Evolutionary conservation across 2,113 vertebrate genomes (phyloP).

Genomic region (Galemys pyrenaicus): DNA sequence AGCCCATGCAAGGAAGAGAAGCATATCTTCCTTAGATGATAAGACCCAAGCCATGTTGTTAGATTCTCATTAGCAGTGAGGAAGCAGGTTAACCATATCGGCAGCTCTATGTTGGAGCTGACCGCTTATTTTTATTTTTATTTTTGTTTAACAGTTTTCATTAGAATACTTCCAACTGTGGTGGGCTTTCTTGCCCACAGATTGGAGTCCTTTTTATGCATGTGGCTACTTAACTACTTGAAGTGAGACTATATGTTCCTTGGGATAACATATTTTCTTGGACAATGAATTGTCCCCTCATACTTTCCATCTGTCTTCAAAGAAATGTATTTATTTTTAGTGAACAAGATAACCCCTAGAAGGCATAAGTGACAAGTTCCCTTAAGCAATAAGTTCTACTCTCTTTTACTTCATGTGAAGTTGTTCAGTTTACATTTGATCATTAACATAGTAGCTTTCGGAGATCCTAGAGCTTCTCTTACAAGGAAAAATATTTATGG

Average conservation of each 20-base stretch:
- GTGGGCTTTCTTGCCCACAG: neutral
- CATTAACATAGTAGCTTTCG: slow-evolving; percentile 42
- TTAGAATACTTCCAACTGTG: neutral
- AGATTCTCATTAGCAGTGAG: neutral
- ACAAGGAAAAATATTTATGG: neutral
- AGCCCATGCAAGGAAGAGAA: neutral
- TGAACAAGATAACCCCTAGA: slow-evolving; percentile 42
- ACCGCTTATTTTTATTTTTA: neutral
- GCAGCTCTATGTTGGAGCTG: neutral
- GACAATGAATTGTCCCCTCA: slow-evolving; percentile 70
- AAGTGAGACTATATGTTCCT: slow-evolving; percentile 61
- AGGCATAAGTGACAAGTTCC: slow-evolving; percentile 35
- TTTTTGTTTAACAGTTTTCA: slow-evolving; percentile 35
- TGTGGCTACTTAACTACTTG: slow-evolving; percentile 52
- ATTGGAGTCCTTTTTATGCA: neutral
- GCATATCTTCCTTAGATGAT: neutral
- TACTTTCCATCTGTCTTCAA: slow-evolving; percentile 68
- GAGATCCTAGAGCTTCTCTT: neutral
- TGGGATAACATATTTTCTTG: slow-evolving; percentile 27
- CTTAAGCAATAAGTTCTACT: neutral
- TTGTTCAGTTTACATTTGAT: slow-evolving; percentile 49
- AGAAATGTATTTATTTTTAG: slow-evolving; percentile 66
- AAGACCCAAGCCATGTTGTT: neutral
- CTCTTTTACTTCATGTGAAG: slow-evolving; percentile 42
- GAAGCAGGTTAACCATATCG: neutral